A percentile compares a stretch with the other conserved stretches of the same genome.
These are phyloP conservation scores for Chrysina gloriosa DNA, from an alignment of 2,888 invertebrate species.

Conservation along the genomic window DNA sequence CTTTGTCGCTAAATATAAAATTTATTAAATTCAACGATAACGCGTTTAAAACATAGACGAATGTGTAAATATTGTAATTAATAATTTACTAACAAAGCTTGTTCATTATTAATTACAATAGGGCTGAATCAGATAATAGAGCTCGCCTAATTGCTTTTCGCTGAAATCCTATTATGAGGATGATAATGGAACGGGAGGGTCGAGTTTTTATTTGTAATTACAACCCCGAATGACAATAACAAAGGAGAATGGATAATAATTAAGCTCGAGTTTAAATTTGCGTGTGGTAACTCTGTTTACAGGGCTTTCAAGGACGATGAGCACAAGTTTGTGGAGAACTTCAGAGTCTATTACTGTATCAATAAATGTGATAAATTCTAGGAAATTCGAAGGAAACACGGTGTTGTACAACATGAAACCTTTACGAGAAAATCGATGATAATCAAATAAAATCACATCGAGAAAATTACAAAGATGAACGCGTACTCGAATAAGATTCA, in stretches of 20 bases:
- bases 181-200: not conserved
- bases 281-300: constrained; percentile 14
- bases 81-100: no score
- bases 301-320: constrained; percentile 23
- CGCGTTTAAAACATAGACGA: no score
- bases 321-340: not conserved
- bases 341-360: constrained; percentile 9
- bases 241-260: not conserved
- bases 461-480: constrained; percentile 11
- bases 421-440: constrained; percentile 26
- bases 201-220: not conserved
- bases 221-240: not conserved
- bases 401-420: not conserved
- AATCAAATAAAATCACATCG: not conserved
- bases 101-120: not conserved
- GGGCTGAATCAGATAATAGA: not conserved
- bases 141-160: not conserved
- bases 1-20: no score
- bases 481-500: not conserved
- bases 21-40: no score
- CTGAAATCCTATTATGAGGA: not conserved
- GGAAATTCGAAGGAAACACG: not conserved
- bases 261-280: not conserved
- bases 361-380: constrained; percentile 19
- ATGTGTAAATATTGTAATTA: no score